Evolutionary conservation across 2,888 invertebrate genomes (phyloP).

Genomic region (Tipula vernalis): DNA sequence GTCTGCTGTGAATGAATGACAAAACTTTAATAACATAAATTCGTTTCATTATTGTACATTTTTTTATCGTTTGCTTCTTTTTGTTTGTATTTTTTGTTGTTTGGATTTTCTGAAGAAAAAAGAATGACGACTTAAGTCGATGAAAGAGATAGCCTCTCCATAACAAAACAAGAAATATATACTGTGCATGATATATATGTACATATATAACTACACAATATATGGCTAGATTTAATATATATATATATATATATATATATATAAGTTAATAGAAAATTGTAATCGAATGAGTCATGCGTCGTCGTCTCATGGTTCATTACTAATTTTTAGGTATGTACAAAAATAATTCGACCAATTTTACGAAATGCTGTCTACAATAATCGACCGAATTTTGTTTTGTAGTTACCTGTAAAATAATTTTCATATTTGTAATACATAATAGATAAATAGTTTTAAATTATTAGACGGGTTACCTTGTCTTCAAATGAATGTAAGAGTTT

Average conservation of each 20-base stretch:
- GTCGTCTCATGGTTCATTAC: not conserved
- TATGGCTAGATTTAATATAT: too few species aligned
- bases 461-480: not conserved
- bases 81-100: not conserved
- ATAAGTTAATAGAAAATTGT: conserved; percentile 4
- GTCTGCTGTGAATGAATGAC: not conserved
- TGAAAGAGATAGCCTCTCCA: not conserved
- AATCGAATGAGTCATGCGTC: not conserved
- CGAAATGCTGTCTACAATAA: not conserved
- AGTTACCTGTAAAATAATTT: not conserved
- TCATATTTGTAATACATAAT: not conserved
- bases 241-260: not conserved
- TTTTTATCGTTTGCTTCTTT: not conserved
- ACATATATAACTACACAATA: not conserved
- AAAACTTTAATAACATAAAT: not conserved
- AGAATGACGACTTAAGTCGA: not conserved
- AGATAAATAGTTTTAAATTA: not conserved
- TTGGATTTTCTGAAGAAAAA: not conserved
- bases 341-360: not conserved
- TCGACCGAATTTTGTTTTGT: not conserved
- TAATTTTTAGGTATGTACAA: not conserved
- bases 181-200: not conserved
- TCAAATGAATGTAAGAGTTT: not conserved
- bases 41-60: not conserved
- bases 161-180: not conserved